Evolutionary conservation across 2,888 invertebrate genomes (phyloP).

Genomic region (Coelinius sp.): DNA sequence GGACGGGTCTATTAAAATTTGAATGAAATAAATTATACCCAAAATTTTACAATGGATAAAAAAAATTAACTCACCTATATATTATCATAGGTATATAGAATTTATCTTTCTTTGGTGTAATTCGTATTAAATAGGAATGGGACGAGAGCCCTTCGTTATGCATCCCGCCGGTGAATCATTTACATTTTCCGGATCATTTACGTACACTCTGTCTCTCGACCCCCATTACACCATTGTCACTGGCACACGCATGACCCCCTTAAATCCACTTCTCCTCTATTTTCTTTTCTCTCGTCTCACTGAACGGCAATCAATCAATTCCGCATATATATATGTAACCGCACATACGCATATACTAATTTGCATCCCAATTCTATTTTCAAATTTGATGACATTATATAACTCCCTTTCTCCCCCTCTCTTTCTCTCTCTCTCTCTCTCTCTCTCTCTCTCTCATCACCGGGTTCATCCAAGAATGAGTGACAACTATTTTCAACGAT

Average conservation of each 20-base stretch:
- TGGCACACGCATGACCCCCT: conserved; percentile 32
- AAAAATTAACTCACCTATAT: background rate
- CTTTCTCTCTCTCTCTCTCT: no score
- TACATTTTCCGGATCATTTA: conserved; percentile 43
- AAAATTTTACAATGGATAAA: conserved; percentile 4
- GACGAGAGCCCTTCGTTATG: background rate
- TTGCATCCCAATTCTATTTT: background rate
- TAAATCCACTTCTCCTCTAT: conserved; percentile 10
- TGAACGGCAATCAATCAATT: conserved; percentile 32
- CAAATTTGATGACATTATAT: background rate
- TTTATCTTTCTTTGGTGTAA: background rate
- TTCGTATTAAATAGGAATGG: background rate
- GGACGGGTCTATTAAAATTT: conserved; percentile 7
- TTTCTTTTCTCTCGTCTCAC: conserved; percentile 26
- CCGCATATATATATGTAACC: conserved; percentile 1
- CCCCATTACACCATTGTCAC: conserved; percentile 10
- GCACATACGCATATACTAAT: conserved; percentile 15
- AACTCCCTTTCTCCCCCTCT: background rate
- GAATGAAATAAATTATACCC: background rate
- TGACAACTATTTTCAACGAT: background rate
- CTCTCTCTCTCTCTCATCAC: no score
- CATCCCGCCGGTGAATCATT: conserved; percentile 30
- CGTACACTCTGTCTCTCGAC: conserved; percentile 12
- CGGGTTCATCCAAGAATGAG: background rate
- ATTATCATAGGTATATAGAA: background rate